Evolutionary conservation across 1,140 invertebrate species (phyloP), one percentile per base, ranked within the genome.

Genomic region (Diorhabda sublineata): DNA sequence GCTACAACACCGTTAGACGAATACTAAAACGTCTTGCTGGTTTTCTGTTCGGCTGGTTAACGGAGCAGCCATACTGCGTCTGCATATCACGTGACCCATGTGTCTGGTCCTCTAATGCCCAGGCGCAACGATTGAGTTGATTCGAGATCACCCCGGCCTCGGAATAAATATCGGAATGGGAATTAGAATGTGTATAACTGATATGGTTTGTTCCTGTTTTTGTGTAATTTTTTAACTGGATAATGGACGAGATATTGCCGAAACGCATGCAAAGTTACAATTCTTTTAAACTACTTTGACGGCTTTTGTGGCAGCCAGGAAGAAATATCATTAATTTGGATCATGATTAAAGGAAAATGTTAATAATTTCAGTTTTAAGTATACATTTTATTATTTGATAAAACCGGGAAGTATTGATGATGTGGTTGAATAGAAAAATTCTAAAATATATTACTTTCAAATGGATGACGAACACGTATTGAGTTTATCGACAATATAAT

Each of bases 21-120:
- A 68, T 56, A 71, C 69, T 66, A 56, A 68, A 26, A 72, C 11
- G 9, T 61, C 59, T 64, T 47, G 66, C 64, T 60, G 60, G 65
- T 58, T 71, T 26, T 61, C 56, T 8, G 61, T 68, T 58, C n/a
- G 45, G 11, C 43, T 58, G 42, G 44, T 47, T 42, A 5, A 41
- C 11, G 42, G 52, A 26, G 72, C 73, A 72, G 78, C 73, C 77
- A 77, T 77, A 79, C 73, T 80, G 78, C 78, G 78, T 75, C 77
- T 69, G 74, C 78, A 74, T 73, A 69, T 80, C 78, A 80, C 77
- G 77, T 80, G 78, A 79, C 75, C 66, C 44, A n/a, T 68, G 57
- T 45, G 52, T 6, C 41, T 67, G 67, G 44, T 68, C 7, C 41
- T 68, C 45, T 61, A 68, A 26, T 62, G 60, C 61, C 8, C 67